These are phyloP conservation scores for Microdon myrmicae DNA, from an alignment of 2,888 invertebrate genomes.

Conservation along the genomic window DNA sequence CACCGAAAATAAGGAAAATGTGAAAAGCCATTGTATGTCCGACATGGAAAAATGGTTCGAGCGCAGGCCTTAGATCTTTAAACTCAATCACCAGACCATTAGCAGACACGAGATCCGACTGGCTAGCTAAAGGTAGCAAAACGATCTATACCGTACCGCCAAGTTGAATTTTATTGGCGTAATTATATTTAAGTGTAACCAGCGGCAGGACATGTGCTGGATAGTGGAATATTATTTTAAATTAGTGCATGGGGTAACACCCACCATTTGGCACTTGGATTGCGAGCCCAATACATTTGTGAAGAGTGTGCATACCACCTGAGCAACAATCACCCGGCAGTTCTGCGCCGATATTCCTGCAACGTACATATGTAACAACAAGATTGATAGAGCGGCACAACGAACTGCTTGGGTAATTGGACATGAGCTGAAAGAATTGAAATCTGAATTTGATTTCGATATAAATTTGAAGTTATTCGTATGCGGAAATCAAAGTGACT, in stretches of 20 bases:
- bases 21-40: background rate
- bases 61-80: background rate
- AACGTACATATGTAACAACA: slow-evolving; percentile 1
- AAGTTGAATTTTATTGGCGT: slow-evolving; percentile 21
- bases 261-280: slow-evolving; percentile 19
- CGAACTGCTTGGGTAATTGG: too few relatives aligned
- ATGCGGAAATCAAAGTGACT: too few relatives aligned
- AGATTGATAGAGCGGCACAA: slow-evolving; percentile 4
- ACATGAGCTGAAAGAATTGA: too few relatives aligned
- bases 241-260: slow-evolving; percentile 27
- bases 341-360: background rate
- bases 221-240: background rate
- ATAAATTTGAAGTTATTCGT: too few relatives aligned
- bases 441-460: too few relatives aligned
- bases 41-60: background rate
- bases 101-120: too few relatives aligned
- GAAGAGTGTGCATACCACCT: too few relatives aligned
- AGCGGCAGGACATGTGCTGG: slow-evolving; percentile 29
- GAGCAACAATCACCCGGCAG: too few relatives aligned
- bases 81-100: slow-evolving; percentile 22
- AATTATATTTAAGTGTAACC: slow-evolving; percentile 23
- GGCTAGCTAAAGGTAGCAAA: background rate
- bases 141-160: slow-evolving; percentile 1
- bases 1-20: background rate
- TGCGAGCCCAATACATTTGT: background rate